phyloP scores from a whole-genome alignment of 2,888 invertebrate genomes.

The Drosophila pseudotalamancana region DNA sequence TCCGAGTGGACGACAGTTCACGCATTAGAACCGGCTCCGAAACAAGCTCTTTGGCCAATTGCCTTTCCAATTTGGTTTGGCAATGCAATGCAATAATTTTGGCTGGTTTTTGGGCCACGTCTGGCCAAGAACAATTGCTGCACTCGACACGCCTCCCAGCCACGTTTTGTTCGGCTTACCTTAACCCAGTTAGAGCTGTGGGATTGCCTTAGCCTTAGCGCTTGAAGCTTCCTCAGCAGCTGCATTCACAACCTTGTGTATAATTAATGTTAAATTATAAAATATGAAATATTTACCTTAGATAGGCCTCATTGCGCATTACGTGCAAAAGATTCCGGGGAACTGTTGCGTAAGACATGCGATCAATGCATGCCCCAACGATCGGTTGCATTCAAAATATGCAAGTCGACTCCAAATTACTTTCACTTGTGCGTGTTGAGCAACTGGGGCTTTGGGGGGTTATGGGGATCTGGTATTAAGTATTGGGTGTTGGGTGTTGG shows the following conservation, averaged over 20 bases:
- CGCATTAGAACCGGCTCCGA: conserved; percentile 74
- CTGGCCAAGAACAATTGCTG: conserved; percentile 40
- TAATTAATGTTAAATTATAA: conserved; percentile 20
- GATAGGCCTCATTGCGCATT: conserved; percentile 40
- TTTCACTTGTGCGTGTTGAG: conserved; percentile 74
- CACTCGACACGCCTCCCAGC: conserved; percentile 54
- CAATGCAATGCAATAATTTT: conserved; percentile 30
- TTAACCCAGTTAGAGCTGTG: conserved; percentile 65
- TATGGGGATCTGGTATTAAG: not conserved
- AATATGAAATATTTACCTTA: conserved; percentile 13
- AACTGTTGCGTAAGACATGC: conserved; percentile 61
- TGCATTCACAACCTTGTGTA: conserved; percentile 43
- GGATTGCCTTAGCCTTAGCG: conserved; percentile 21
- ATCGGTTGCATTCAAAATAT: conserved; percentile 56
- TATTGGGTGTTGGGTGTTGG: conserved; percentile 14
- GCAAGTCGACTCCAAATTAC: conserved; percentile 59
- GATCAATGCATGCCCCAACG: conserved; percentile 39
- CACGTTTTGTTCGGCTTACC: conserved; percentile 52
- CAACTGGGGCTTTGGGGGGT: not conserved
- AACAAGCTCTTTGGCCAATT: conserved; percentile 52
- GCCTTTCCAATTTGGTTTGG: conserved; percentile 69
- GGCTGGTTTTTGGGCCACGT: conserved; percentile 44
- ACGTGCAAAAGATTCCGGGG: conserved; percentile 32
- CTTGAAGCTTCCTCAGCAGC: conserved; percentile 26
- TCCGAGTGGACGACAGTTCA: conserved; percentile 56